These are phyloP conservation scores for Bellardia pandia DNA, from an alignment of 2,888 invertebrate genomes.

Conservation along the genomic window DNA sequence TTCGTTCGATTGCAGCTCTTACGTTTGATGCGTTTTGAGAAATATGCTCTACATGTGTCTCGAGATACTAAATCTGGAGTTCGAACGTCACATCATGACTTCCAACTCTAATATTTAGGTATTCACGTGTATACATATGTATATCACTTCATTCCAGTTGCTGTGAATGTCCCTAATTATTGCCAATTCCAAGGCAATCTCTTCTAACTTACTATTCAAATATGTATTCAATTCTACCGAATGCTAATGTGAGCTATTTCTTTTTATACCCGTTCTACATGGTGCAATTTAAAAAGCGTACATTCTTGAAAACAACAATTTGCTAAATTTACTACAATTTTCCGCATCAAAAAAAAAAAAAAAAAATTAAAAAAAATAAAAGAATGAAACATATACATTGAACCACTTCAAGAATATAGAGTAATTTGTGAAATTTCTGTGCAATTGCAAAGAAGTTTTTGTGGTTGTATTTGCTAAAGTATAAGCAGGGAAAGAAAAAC, in stretches of 20 bases:
- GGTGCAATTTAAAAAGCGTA: constrained; percentile 3
- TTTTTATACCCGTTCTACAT: background rate
- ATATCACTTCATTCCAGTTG: too few relatives aligned
- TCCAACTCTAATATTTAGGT: too few relatives aligned
- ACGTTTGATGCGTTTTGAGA: too few relatives aligned
- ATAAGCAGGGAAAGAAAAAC: background rate
- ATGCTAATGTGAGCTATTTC: constrained; percentile 2
- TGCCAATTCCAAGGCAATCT: too few relatives aligned
- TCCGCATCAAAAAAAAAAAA: background rate
- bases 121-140: too few relatives aligned
- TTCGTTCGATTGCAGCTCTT: too few relatives aligned
- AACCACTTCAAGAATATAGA: constrained; percentile 33
- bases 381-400: background rate
- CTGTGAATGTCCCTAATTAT: background rate
- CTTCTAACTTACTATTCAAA: background rate
- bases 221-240: background rate
- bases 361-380: too few relatives aligned
- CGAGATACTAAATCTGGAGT: too few relatives aligned
- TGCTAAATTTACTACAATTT: constrained; percentile 61
- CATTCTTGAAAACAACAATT: constrained; percentile 55
- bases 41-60: too few relatives aligned
- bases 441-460: constrained; percentile 27
- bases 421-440: constrained; percentile 40
- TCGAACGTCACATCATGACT: too few relatives aligned
- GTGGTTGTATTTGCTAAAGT: background rate